These are phyloP conservation scores for Drosophila tani DNA, from an alignment of 1,140 invertebrate species.

Conservation along the genomic window DNA sequence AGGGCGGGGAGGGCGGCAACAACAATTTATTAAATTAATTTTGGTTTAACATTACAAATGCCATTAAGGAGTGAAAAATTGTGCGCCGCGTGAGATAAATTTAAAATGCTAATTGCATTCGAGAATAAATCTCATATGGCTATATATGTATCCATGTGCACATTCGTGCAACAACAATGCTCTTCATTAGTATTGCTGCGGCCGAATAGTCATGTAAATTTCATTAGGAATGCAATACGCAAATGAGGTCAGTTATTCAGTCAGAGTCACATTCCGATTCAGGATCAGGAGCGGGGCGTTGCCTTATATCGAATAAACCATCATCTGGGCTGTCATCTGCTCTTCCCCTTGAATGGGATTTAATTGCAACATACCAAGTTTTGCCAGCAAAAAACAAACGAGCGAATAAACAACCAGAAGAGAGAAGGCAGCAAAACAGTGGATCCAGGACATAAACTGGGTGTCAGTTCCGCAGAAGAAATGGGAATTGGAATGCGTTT, in stretches of 20 bases:
- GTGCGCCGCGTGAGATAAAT: slow-evolving; percentile 47
- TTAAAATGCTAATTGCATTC: slow-evolving; percentile 79
- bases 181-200: slow-evolving; percentile 62
- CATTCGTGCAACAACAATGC: slow-evolving; percentile 36
- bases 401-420: slow-evolving; percentile 43
- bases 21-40: slow-evolving; percentile 64
- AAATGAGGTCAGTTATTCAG: slow-evolving; percentile 49
- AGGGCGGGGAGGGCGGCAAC: background rate
- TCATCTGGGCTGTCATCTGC: slow-evolving; percentile 21
- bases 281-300: slow-evolving; percentile 2
- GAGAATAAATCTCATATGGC: slow-evolving; percentile 70
- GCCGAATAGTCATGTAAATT: slow-evolving; percentile 50
- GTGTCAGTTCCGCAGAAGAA: slow-evolving; percentile 47
- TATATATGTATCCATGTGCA: slow-evolving; percentile 17
- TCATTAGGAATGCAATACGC: slow-evolving; percentile 53
- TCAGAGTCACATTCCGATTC: slow-evolving; percentile 8
- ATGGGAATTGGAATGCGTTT: slow-evolving; percentile 25
- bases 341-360: slow-evolving; percentile 27
- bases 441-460: slow-evolving; percentile 44
- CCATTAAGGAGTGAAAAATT: slow-evolving; percentile 54
- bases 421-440: slow-evolving; percentile 22
- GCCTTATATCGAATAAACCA: slow-evolving; percentile 9
- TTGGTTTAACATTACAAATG: slow-evolving; percentile 64
- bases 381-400: slow-evolving; percentile 38
- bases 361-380: slow-evolving; percentile 49